Percentiles rank a stretch among this genome's conserved stretches.
These are phyloP conservation scores for Cheilosia urbana DNA, from an alignment of 2,888 invertebrate species.

Conservation along the genomic window DNA sequence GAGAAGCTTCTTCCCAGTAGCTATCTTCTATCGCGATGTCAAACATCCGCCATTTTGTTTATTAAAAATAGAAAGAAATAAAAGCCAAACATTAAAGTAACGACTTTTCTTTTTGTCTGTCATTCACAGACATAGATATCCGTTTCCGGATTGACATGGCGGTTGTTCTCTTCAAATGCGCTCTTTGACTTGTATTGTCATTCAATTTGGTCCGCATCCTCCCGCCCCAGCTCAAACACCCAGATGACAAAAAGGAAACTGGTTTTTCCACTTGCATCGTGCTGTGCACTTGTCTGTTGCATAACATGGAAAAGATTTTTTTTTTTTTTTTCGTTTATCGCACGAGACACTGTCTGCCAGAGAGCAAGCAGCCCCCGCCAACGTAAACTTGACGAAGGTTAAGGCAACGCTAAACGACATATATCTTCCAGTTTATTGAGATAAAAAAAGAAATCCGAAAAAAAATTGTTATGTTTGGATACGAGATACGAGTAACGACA, in stretches of 20 bases:
- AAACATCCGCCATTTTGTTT: conserved; percentile 43
- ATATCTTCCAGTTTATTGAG: conserved; percentile 53
- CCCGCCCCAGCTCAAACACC: not conserved
- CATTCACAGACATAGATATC: conserved; percentile 55
- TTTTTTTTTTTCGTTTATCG: not conserved
- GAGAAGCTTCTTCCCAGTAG: not conserved
- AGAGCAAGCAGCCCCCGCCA: conserved; percentile 44
- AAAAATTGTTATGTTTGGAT: not conserved
- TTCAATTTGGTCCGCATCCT: conserved; percentile 61
- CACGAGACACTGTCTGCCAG: conserved; percentile 26
- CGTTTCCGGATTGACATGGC: conserved; percentile 63
- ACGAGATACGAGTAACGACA: not conserved
- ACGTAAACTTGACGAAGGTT: conserved; percentile 67
- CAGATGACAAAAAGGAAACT: conserved; percentile 41
- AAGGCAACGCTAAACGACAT: conserved; percentile 66
- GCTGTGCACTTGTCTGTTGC: conserved; percentile 69
- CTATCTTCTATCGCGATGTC: conserved; percentile 20
- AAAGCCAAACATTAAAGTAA: conserved; percentile 38
- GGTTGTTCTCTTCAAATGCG: conserved; percentile 58
- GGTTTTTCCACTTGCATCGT: conserved; percentile 58
- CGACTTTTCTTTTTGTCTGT: conserved; percentile 46
- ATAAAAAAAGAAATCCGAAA: conserved; percentile 12
- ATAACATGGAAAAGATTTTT: conserved; percentile 48
- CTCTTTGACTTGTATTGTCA: conserved; percentile 66
- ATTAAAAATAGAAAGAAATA: conserved; percentile 29